These are phyloP conservation scores for Silurus asotus DNA, from an alignment of 2,113 vertebrate genomes.

Conservation along the genomic window DNA sequence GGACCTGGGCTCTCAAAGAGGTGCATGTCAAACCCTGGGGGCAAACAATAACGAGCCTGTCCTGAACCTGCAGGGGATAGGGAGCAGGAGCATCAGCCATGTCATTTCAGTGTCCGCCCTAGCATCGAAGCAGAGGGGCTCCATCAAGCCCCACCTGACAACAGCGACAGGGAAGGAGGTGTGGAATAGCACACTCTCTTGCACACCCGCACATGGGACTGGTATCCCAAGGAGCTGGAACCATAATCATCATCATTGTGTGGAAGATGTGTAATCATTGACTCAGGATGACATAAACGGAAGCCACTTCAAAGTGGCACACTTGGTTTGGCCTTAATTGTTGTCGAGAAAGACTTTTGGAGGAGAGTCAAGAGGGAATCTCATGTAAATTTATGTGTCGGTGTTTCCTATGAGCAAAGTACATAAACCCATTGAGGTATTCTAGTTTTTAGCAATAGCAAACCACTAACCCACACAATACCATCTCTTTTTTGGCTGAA, in stretches of 20 bases:
- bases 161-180: slow-evolving; percentile 61
- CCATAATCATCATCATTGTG: slow-evolving; percentile 70
- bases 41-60: slow-evolving; percentile 71
- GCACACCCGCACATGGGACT: slow-evolving; percentile 57
- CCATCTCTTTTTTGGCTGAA: slow-evolving; percentile 49
- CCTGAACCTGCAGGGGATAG: slow-evolving; percentile 69
- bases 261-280: slow-evolving; percentile 52
- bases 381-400: slow-evolving; percentile 2
- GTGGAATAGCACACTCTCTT: slow-evolving; percentile 59
- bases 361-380: neutral
- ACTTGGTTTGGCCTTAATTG: slow-evolving; percentile 28
- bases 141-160: slow-evolving; percentile 70
- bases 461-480: neutral
- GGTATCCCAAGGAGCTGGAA: slow-evolving; percentile 69
- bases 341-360: slow-evolving; percentile 11
- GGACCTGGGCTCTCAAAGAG: slow-evolving; percentile 70
- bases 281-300: slow-evolving; percentile 41
- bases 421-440: neutral
- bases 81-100: slow-evolving; percentile 67
- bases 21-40: slow-evolving; percentile 68
- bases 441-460: neutral
- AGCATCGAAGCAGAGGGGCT: slow-evolving; percentile 62
- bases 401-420: neutral
- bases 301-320: slow-evolving; percentile 24
- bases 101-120: slow-evolving; percentile 68